phyloP scores from a whole-genome alignment of 23 tunicate species.

The Styela clava region DNA sequence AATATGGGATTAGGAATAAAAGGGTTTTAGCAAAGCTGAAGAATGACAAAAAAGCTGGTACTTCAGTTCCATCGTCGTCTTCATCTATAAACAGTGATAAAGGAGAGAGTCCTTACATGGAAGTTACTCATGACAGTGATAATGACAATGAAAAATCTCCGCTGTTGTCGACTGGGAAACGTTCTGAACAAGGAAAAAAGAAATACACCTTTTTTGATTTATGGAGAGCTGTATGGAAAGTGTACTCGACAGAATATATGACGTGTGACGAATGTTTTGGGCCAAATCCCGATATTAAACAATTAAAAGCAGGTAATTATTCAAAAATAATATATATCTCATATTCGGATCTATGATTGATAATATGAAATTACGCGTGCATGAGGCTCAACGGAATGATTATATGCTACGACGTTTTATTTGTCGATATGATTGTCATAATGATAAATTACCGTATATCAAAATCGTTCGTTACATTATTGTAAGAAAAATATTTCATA shows the following conservation, averaged over 20 bases:
- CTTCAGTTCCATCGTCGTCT: not conserved
- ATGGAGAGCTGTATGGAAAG: constrained; percentile 55
- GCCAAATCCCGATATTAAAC: constrained; percentile 8
- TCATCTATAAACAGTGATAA: not conserved
- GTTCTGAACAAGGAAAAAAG: not conserved
- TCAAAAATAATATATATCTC: not conserved
- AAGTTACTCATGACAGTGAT: not conserved
- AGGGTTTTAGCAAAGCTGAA: not conserved
- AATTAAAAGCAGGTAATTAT: not conserved
- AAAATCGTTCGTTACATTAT: too few species aligned
- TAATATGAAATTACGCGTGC: too few species aligned
- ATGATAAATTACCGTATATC: too few species aligned
- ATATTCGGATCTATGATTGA: not conserved
- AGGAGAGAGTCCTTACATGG: not conserved
- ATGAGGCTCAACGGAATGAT: too few species aligned
- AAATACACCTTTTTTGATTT: constrained; percentile 29
- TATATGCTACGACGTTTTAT: too few species aligned
- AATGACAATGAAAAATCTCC: not conserved
- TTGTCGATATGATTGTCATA: too few species aligned
- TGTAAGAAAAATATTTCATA: too few species aligned
- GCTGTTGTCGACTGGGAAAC: not conserved
- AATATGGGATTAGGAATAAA: not conserved
- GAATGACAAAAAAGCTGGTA: not conserved
- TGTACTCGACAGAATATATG: constrained; percentile 59
- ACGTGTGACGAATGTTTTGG: constrained; percentile 52